Base-by-base conservation (phyloP, 2,797 vertebrate species). In the Apogon hyalosoma region DNA sequence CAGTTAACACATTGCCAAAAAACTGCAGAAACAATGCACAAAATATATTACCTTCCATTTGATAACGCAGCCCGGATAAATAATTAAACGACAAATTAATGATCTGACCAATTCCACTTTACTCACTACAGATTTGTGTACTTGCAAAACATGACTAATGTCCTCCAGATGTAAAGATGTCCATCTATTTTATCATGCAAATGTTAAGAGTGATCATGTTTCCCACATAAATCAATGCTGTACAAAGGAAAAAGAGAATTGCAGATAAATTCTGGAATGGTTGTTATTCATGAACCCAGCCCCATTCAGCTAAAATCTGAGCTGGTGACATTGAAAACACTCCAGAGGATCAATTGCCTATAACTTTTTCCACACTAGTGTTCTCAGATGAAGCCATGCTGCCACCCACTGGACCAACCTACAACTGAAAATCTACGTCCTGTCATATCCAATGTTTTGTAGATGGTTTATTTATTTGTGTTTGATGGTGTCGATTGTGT, bases 341-440 rank as follows among this genome's bases (percentile, higher is more conserved):
- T 47, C 0, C 49, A 3, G 10, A 24, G 14, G 21, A 19, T 36
- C 43, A 10, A 6, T 40, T 18, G 33, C 18, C 9, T 48, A 12
- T 1, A 74, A 77, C 48, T 55, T 69, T 55, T 45, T 46, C 43
- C n/a, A 33, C 41, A 1, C 40, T 28, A 43, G 13, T 53, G 16
- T 9, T 16, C 1, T 57, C 19, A 54, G 39, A 59, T 66, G 31
- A 62, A 53, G 16, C 69, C 43, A 69, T 85, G 59, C 90, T 88
- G 88, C 87, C 88, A 72, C 73, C 90, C 58, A 69, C 69, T 76
- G 90, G 90, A 80, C 18, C 31, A 40, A 45, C 2, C 10, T 14
- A 11, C 36, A 59, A 79, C 45, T 75, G n/a, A 15, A 14, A 8
- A 10, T 11, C 6, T 7, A 28, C 5, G n/a, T 18, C 10, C 2